Evolutionary conservation across 1,140 invertebrate genomes (phyloP).

Genomic region (Pygmarrhopalites habei): DNA sequence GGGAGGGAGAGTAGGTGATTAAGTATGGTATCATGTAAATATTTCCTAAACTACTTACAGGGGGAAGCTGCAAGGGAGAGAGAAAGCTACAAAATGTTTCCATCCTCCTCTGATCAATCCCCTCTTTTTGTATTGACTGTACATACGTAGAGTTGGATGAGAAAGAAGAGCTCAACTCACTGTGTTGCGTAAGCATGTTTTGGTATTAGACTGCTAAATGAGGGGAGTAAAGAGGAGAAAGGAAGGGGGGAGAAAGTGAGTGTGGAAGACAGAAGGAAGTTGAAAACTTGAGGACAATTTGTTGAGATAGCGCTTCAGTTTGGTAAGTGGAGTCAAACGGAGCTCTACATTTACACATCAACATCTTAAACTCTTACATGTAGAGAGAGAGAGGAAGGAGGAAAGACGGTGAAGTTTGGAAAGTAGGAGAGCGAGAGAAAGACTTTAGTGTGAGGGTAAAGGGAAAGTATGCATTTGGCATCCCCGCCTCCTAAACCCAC

Average conservation of each 20-base stretch:
- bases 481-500: no score
- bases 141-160: no score
- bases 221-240: neutral
- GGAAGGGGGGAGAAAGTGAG: neutral
- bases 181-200: neutral
- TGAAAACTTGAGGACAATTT: constrained; percentile 9
- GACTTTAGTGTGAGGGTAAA: no score
- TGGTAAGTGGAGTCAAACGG: neutral
- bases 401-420: no score
- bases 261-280: neutral
- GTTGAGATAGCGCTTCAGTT: neutral
- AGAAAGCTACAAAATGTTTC: no score
- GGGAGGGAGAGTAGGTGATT: neutral
- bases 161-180: no score
- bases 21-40: constrained; percentile 10
- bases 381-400: neutral
- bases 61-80: no score
- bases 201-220: neutral
- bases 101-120: no score
- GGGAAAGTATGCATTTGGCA: no score
- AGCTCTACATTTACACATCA: neutral
- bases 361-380: neutral
- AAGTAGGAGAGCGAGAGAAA: no score
- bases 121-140: no score
- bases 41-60: constrained; percentile 5